phyloP scores from a whole-genome alignment of 2,113 vertebrate species.

The Planiliza haematocheilus region DNA sequence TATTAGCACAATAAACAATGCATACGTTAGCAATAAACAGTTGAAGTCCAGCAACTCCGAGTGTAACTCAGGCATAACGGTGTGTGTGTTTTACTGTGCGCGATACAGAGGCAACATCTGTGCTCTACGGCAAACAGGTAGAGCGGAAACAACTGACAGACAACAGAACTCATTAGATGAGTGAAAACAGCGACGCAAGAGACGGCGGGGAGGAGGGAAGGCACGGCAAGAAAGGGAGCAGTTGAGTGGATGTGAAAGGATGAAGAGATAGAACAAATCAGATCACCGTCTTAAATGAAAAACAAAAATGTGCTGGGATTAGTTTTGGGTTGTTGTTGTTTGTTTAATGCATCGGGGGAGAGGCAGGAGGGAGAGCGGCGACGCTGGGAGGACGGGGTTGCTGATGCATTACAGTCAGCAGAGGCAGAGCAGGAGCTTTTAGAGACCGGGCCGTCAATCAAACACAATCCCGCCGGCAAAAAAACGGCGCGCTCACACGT shows the following conservation, averaged over 20 bases:
- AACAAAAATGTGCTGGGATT: slow-evolving; percentile 15
- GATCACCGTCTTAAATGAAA: slow-evolving; percentile 38
- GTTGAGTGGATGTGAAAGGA: slow-evolving; percentile 43
- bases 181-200: slow-evolving; percentile 16
- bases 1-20: neutral
- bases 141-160: slow-evolving; percentile 65
- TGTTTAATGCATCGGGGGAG: slow-evolving; percentile 31
- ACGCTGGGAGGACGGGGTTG: slow-evolving; percentile 12
- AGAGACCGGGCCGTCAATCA: slow-evolving; percentile 67
- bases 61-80: neutral
- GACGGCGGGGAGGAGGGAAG: slow-evolving; percentile 18
- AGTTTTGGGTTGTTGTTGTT: neutral
- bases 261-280: slow-evolving; percentile 46
- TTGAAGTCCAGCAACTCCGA: no score
- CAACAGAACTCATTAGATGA: slow-evolving; percentile 65
- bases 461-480: slow-evolving; percentile 55
- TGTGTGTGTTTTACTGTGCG: slow-evolving; percentile 13
- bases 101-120: slow-evolving; percentile 59
- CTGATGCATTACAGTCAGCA: slow-evolving; percentile 60
- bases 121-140: slow-evolving; percentile 33
- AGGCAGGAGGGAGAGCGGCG: neutral
- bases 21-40: neutral
- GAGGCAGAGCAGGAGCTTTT: slow-evolving; percentile 50
- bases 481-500: slow-evolving; percentile 17
- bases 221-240: slow-evolving; percentile 16